These are phyloP conservation scores for Psylliodes chrysocephalus DNA, from an alignment of 2,888 invertebrate species.

Conservation along the genomic window DNA sequence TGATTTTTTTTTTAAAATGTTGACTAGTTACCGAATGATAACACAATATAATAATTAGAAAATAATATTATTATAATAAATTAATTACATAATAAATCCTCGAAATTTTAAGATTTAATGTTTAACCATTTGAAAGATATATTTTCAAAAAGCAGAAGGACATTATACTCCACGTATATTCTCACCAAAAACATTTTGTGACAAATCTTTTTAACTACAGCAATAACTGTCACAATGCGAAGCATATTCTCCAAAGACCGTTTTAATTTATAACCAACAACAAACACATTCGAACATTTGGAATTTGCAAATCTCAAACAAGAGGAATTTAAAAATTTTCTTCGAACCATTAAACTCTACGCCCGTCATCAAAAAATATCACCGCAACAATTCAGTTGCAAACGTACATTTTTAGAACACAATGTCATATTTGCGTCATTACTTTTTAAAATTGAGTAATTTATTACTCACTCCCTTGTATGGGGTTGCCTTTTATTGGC, in stretches of 20 bases:
- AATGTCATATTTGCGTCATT: constrained; percentile 44
- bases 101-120: no score
- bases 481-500: constrained; percentile 38
- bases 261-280: constrained; percentile 26
- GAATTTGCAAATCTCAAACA: constrained; percentile 15
- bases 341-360: constrained; percentile 26
- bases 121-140: no score
- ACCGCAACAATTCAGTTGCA: constrained; percentile 5
- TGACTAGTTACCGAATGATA: no score
- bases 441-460: constrained; percentile 46
- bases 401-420: constrained; percentile 25
- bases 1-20: no score
- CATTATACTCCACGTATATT: no score
- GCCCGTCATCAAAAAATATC: constrained; percentile 8
- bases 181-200: no score
- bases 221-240: constrained; percentile 17
- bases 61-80: no score
- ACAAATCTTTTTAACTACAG: constrained; percentile 16
- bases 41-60: no score
- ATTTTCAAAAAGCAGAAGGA: no score
- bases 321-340: constrained; percentile 20
- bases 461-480: constrained; percentile 38
- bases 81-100: no score
- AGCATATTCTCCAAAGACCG: constrained; percentile 12
- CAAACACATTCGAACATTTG: neutral